These are phyloP conservation scores for Rhinophrynus dorsalis DNA, from an alignment of 2,797 vertebrate genomes.

Conservation along the genomic window DNA sequence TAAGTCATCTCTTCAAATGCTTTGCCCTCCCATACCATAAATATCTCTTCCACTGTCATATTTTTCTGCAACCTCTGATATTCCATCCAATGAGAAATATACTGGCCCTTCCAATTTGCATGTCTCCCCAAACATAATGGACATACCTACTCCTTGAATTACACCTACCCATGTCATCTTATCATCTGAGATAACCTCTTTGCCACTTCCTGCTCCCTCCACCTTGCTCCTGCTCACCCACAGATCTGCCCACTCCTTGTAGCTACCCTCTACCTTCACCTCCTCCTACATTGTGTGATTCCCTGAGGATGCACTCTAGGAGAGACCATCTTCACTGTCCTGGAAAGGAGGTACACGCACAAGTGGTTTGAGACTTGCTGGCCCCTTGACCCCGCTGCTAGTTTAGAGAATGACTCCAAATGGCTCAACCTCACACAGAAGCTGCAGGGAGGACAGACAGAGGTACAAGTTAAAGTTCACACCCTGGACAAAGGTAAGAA, in stretches of 20 bases:
- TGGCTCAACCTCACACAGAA: slow-evolving; percentile 69
- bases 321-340: slow-evolving; percentile 81
- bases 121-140: not conserved
- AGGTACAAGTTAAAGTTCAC: slow-evolving; percentile 72
- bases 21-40: too few species aligned
- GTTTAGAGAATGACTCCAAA: slow-evolving; percentile 77
- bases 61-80: too few species aligned
- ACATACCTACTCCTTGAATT: not conserved
- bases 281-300: slow-evolving; percentile 71
- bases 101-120: not conserved
- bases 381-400: slow-evolving; percentile 63
- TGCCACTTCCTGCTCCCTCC: not conserved
- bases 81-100: not conserved
- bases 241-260: not conserved
- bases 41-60: not conserved
- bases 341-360: slow-evolving; percentile 70
- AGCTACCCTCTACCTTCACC: not conserved
- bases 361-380: slow-evolving; percentile 77
- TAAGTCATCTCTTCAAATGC: too few species aligned
- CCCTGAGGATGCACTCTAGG: slow-evolving; percentile 68
- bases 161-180: not conserved
- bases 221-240: not conserved
- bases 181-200: not conserved
- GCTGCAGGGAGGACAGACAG: slow-evolving; percentile 56
- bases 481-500: slow-evolving; percentile 43